Percentiles rank a stretch among this genome's conserved stretches.
Evolutionary conservation across 2,888 invertebrate species (phyloP).

Genomic region (Busseola fusca): DNA sequence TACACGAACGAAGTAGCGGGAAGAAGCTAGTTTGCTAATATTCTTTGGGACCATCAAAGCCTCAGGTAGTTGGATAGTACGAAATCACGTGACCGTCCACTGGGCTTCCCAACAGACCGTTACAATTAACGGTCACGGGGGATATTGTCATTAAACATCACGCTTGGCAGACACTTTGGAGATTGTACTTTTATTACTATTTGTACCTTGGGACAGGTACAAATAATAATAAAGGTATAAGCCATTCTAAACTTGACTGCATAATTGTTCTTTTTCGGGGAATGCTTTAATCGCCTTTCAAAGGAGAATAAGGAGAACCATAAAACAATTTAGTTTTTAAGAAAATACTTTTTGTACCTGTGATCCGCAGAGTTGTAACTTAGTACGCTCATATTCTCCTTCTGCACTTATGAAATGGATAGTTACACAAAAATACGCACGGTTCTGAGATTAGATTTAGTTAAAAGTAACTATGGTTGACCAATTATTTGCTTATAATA

Average conservation of each 20-base stretch:
- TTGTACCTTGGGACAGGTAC: too few species aligned
- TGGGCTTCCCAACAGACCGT: slow-evolving; percentile 44
- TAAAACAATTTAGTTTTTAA: background rate
- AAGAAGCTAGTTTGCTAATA: background rate
- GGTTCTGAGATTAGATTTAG: slow-evolving; percentile 33
- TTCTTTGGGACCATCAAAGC: background rate
- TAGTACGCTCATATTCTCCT: background rate
- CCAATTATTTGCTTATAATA: slow-evolving; percentile 51
- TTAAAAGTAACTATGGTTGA: slow-evolving; percentile 34
- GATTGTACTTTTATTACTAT: slow-evolving; percentile 3
- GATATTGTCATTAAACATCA: slow-evolving; percentile 33
- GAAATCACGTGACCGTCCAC: slow-evolving; percentile 37
- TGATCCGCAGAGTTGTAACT: background rate
- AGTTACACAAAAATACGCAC: slow-evolving; percentile 36
- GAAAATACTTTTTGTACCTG: background rate
- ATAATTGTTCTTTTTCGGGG: background rate
- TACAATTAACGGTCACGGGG: slow-evolving; percentile 36
- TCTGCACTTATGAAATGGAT: slow-evolving; percentile 15
- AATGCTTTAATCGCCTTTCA: background rate
- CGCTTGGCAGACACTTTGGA: slow-evolving; percentile 12
- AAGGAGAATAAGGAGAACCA: background rate
- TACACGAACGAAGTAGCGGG: background rate
- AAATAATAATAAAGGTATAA: too few species aligned
- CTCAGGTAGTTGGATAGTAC: slow-evolving; percentile 6
- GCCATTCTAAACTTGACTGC: background rate